Conservation (phyloP, 2,888 invertebrate genomes). For the Nematopogon swammerdamellus region DNA sequence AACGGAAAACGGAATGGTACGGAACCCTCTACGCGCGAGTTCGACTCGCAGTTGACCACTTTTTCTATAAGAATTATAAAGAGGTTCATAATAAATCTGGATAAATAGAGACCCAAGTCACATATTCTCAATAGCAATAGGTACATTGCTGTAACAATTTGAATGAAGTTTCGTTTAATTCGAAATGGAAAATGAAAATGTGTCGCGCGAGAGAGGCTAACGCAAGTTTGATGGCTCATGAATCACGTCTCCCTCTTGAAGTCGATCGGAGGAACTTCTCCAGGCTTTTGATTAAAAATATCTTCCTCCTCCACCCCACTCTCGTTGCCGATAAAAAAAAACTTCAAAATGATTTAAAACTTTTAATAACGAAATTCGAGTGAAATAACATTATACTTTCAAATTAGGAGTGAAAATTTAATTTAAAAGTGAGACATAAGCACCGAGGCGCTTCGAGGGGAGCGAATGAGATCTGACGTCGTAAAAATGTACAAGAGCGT, state of each 20-base stretch:
- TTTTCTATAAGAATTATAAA: no score
- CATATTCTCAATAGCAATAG: no score
- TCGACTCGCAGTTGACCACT: no score
- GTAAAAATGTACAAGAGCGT: constrained; percentile 49
- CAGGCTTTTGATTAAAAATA: constrained; percentile 49
- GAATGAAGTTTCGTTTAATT: no score
- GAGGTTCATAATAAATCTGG: no score
- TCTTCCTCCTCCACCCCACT: constrained; percentile 45
- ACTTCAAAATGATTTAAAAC: constrained; percentile 56
- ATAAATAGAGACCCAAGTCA: no score
- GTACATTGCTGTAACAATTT: no score
- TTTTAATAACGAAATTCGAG: constrained; percentile 58
- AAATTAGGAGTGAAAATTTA: constrained; percentile 60
- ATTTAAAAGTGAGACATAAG: constrained; percentile 53
- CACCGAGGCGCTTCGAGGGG: constrained; percentile 33
- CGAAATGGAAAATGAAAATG: no score
- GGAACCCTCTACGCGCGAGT: no score
- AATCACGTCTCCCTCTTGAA: not conserved
- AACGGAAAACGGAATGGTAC: no score
- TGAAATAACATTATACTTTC: constrained; percentile 60
- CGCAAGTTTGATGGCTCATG: not conserved
- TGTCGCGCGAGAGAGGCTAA: no score
- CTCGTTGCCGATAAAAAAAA: constrained; percentile 34
- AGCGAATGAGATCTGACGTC: constrained; percentile 47
- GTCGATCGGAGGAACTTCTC: not conserved